These are phyloP conservation scores for Arctopsyche grandis DNA, from an alignment of 1,140 invertebrate species.

Conservation along the genomic window DNA sequence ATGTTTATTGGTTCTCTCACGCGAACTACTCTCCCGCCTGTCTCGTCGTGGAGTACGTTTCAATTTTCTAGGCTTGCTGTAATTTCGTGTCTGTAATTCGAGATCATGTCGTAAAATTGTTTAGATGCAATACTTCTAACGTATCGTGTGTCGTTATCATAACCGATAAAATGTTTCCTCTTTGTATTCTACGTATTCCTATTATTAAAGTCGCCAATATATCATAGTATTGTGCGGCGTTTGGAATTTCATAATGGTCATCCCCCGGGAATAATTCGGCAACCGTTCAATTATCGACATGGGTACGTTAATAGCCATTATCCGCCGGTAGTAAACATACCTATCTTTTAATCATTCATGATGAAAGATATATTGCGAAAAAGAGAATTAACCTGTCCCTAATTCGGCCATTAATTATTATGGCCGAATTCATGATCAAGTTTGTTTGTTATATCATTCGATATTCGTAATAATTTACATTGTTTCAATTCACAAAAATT, in stretches of 20 bases:
- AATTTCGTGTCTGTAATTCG: neutral
- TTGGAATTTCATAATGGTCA: conserved; percentile 16
- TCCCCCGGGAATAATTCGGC: conserved; percentile 18
- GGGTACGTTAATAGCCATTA: conserved; percentile 22
- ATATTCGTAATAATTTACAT: too few relatives aligned
- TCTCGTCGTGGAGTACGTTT: neutral
- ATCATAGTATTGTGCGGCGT: neutral
- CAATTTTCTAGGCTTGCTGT: neutral
- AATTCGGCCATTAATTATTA: conserved; percentile 14
- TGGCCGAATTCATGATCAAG: too few relatives aligned
- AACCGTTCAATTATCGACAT: conserved; percentile 20
- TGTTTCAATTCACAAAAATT: too few relatives aligned
- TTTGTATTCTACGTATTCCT: neutral
- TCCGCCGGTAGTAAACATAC: neutral
- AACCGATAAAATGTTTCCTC: neutral
- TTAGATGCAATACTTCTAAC: neutral
- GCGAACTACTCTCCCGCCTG: neutral
- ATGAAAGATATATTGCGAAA: conserved; percentile 12
- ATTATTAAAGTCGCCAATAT: neutral
- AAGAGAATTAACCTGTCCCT: neutral
- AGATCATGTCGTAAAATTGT: neutral
- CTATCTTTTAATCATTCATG: conserved; percentile 4
- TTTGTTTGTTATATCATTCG: too few relatives aligned
- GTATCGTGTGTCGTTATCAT: conserved; percentile 8
- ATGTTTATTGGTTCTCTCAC: neutral